Conservation (phyloP, 2,888 invertebrate genomes). For the Gastrophysa polygoni region DNA sequence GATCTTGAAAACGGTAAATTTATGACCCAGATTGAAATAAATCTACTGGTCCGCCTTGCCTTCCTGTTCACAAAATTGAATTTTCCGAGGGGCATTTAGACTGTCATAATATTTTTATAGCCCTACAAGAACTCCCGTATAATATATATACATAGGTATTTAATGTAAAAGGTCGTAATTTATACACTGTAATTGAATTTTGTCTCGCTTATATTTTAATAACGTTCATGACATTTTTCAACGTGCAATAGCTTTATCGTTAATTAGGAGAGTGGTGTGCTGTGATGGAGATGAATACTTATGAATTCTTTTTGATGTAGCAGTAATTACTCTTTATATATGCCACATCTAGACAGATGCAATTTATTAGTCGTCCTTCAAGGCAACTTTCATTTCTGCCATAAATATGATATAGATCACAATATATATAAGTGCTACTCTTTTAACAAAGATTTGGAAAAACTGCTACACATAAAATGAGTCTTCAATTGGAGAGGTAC, state of each 20-base stretch:
- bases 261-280: neutral
- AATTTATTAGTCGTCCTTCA: too few species aligned
- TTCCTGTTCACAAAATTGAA: slow-evolving; percentile 40
- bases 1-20: slow-evolving; percentile 37
- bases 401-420: too few species aligned
- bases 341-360: too few species aligned
- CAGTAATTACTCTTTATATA: too few species aligned
- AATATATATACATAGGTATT: slow-evolving; percentile 37
- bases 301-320: neutral
- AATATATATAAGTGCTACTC: too few species aligned
- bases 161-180: slow-evolving; percentile 16
- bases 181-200: slow-evolving; percentile 31
- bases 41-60: slow-evolving; percentile 20
- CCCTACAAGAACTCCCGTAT: slow-evolving; percentile 31
- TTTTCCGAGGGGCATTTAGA: slow-evolving; percentile 43
- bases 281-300: neutral
- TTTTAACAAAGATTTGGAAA: too few species aligned
- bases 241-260: neutral
- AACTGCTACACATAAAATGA: too few species aligned
- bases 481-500: too few species aligned
- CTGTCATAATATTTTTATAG: slow-evolving; percentile 45
- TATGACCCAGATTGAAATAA: slow-evolving; percentile 34
- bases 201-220: slow-evolving; percentile 19
- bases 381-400: too few species aligned
- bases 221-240: slow-evolving; percentile 17